Evolutionary conservation across 2,113 vertebrate genomes (phyloP).

Genomic region (Oenanthe oenanthe): DNA sequence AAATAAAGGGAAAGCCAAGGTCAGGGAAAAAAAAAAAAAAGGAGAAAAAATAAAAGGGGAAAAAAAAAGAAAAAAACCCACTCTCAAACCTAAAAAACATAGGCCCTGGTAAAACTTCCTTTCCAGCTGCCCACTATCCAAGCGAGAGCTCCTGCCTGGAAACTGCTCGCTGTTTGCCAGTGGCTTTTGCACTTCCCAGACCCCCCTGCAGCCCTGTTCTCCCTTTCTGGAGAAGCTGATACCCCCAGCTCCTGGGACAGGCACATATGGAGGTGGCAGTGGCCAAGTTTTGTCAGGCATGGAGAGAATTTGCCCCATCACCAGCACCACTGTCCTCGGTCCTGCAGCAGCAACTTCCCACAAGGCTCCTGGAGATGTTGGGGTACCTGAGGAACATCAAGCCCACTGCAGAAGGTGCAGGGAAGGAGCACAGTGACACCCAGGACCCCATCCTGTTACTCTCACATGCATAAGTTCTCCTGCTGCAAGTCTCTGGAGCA

Average conservation of each 20-base stretch:
- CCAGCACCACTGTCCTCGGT: not conserved
- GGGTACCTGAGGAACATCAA: not conserved
- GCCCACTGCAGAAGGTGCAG: not conserved
- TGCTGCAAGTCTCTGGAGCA: rapidly evolving
- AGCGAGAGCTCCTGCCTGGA: not conserved
- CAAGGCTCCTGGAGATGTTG: rapidly evolving
- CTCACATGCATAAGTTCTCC: rapidly evolving
- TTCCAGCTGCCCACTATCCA: not conserved
- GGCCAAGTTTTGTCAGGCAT: not conserved
- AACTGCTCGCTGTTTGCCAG: rapidly evolving
- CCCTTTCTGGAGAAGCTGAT: not conserved
- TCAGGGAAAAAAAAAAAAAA: not conserved
- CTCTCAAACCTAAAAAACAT: rapidly evolving
- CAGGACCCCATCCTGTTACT: not conserved
- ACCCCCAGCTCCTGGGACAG: not conserved
- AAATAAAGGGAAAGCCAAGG: not conserved
- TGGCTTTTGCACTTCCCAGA: not conserved
- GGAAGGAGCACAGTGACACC: not conserved
- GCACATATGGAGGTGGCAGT: not conserved
- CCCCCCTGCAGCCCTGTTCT: not conserved
- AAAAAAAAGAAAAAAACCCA: rapidly evolving
- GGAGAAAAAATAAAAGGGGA: too few relatives aligned
- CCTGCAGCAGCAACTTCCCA: not conserved
- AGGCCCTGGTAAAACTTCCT: not conserved
- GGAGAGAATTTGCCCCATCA: not conserved